Evolutionary conservation across 2,113 vertebrate species (phyloP).

Genomic region (Scalopus aquaticus): DNA sequence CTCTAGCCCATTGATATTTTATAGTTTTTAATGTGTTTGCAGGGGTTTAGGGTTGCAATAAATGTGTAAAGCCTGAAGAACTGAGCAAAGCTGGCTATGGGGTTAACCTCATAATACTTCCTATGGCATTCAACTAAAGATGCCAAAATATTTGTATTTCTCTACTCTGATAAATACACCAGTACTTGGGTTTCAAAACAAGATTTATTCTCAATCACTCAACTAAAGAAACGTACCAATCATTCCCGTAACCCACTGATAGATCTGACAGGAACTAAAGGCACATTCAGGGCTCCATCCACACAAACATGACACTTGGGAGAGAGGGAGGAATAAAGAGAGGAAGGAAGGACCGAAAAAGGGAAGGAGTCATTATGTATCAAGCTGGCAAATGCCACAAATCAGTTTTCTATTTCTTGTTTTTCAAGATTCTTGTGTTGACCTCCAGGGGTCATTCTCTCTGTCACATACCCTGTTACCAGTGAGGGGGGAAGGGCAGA

Average conservation of each 20-base stretch:
- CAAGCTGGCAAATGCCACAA: background rate
- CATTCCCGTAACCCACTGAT: background rate
- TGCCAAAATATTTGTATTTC: background rate
- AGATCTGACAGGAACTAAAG: background rate
- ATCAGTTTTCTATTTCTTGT: background rate
- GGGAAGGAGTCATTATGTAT: background rate
- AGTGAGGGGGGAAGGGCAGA: background rate
- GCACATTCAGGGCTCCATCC: background rate
- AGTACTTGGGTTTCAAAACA: background rate
- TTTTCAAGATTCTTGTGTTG: background rate
- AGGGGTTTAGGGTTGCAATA: background rate
- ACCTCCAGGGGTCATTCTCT: background rate
- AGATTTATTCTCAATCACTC: background rate
- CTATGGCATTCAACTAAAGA: background rate
- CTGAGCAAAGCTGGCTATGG: background rate
- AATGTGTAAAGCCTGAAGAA: background rate
- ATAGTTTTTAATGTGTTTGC: background rate
- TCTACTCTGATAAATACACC: background rate
- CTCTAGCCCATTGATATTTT: background rate
- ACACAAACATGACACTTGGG: rapidly evolving
- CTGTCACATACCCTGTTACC: background rate
- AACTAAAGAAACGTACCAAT: background rate
- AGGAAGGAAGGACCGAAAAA: background rate
- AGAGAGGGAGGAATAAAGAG: background rate
- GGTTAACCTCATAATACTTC: background rate